Evolutionary conservation across 2,113 vertebrate species (phyloP).

Genomic region (Puffinus mauretanicus): DNA sequence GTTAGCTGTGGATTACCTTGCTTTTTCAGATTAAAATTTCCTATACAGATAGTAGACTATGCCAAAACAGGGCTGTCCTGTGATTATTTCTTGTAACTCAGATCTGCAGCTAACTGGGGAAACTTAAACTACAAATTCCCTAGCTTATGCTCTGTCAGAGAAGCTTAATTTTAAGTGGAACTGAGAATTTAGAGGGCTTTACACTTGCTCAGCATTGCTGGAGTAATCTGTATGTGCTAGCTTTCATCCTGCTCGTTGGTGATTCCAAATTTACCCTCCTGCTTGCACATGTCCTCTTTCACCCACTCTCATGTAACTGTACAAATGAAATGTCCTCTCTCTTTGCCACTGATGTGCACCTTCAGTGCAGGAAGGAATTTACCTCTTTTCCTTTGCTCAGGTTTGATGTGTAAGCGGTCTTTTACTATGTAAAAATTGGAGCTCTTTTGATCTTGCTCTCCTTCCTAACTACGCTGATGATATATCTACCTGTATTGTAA

Average conservation of each 20-base stretch:
- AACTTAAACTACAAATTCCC: not conserved
- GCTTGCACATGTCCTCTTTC: fast-evolving
- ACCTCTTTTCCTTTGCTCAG: not conserved
- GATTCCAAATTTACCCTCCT: not conserved
- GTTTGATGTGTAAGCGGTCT: not conserved
- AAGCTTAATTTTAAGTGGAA: not conserved
- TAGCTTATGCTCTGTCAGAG: not conserved
- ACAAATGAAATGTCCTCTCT: not conserved
- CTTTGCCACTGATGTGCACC: not conserved
- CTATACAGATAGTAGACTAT: not conserved
- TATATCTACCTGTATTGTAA: not conserved
- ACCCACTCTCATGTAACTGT: fast-evolving
- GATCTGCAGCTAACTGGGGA: not conserved
- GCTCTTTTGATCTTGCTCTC: not conserved
- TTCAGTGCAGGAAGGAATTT: not conserved
- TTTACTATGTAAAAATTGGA: not conserved
- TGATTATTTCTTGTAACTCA: not conserved
- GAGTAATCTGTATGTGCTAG: not conserved
- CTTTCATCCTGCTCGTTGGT: not conserved
- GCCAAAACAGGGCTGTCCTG: not conserved
- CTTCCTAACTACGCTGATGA: not conserved
- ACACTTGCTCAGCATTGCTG: not conserved
- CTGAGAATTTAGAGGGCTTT: not conserved
- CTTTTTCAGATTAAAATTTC: not conserved
- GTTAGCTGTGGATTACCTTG: not conserved